Base-by-base conservation (phyloP, 92 coral and sea anemone species). In the Bergia puertoricense region DNA sequence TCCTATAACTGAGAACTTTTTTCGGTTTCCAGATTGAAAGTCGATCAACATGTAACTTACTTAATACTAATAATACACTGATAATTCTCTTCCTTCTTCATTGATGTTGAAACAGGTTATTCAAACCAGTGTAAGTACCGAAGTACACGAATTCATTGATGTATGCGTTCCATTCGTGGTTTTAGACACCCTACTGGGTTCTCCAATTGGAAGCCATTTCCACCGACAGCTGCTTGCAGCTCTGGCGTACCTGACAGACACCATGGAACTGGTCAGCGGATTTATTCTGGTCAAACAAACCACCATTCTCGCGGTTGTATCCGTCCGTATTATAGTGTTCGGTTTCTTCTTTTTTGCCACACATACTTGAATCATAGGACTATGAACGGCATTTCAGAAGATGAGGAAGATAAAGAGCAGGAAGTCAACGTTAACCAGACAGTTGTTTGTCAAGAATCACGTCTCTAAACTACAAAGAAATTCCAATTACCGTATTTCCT, bases 131-230 rank as follows among this genome's bases (percentile, higher is more conserved):
- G 80, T 89, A 3, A n/a, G 54, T 7, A 76, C 46, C 57, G 89
- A 89, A 11, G 81, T 86, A 48, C 84, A 84, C 88, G 22, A 85
- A 36, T 89, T 81, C 51, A 72, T 89, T 0, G 91, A 89, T 18
- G 91, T 89, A n/a, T 89, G 91, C 77, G 91, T 77, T 57, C 91
- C 91, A 6, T 54, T 89, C 78, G 91, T 89, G 41, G 91, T 89
- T 30, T n/a, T 89, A 2, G 91, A 89, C 18, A 89, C 91, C 18
- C 91, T 89, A 4, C 62, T 84, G 20, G 91, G 91, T 45, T 83
- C 91, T 4, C 81, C 84, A n/a, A 76, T 89, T 66, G 91, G 91
- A 51, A 89, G 91, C 41, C 89, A 89, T 76, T 89, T 89, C 54
- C 91, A 89, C 44, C 91, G 91, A 22, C 89, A 83, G 44, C 76